Evolutionary conservation across 2,797 vertebrate genomes (phyloP), one percentile per base, ranked within the genome.

Genomic region (Sebastes jordani): DNA sequence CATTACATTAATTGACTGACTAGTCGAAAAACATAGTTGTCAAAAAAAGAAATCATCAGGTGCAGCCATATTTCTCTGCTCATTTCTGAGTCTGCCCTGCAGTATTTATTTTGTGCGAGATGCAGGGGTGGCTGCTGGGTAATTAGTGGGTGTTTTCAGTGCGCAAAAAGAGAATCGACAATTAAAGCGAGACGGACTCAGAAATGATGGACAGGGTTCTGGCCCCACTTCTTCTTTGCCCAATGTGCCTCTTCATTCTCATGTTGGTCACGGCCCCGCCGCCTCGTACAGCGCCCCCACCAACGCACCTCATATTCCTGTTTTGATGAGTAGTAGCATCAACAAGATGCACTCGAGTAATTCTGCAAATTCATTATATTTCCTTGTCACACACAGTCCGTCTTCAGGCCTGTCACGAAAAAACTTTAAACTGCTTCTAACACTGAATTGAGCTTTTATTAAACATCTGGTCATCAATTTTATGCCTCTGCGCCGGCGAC

Each of bases 91-190:
- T 56, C 11, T 66, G 59, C 46, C 42, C 67, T 60, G 6, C 20
- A 58, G 30, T 27, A 67, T 76, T 82, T 82, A 7, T 74, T 88
- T 68, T 85, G 30, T 85, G 58, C 18, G 13, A 56, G 46, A 64
- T 65, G 59, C 22, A 36, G 76, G 42, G 79, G 71, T 70, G 25
- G 75, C 22, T 77, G 32, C 8, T 81, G 71, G 67, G 62, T 88
- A 92, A 90, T 93, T 91, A 78, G 61, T 84, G 73, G 86, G 72
- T 34, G 69, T 86, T 68, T 77, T 79, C 29, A 71, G 11, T 72
- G 22, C 22, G 60, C 29, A 2, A 69, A 58, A 66, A 58, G 32
- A 20, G 23, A 74, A 46, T 59, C 3, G 27, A 74, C 76, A 81
- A 79, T 88, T 80, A 80, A 76, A 80, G 42, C 0, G 11, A 42